Conservation (phyloP, 2,113 vertebrate species). For the Mionectes macconnelli region DNA sequence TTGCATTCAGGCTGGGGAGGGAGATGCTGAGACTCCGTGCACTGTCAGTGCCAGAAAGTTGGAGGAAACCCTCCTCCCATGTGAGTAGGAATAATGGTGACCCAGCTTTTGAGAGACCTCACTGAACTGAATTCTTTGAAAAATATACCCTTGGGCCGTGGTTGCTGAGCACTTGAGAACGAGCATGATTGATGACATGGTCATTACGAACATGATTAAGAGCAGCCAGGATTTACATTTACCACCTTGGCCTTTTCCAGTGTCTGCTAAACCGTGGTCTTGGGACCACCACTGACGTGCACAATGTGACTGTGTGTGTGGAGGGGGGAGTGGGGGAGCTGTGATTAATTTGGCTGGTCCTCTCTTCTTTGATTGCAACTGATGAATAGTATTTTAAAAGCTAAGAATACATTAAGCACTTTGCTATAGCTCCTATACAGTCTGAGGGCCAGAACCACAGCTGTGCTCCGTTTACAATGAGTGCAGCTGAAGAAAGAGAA, state of each 20-base stretch:
- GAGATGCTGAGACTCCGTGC: not conserved
- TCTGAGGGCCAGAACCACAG: constrained; percentile 26
- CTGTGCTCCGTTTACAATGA: not conserved
- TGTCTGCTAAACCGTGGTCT: constrained; percentile 16
- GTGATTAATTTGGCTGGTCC: constrained; percentile 49
- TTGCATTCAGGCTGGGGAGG: not conserved
- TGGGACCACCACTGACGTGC: not conserved
- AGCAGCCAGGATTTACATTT: constrained; percentile 63
- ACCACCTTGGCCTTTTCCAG: constrained; percentile 47
- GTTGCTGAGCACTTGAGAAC: constrained; percentile 46
- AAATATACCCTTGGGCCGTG: constrained; percentile 48
- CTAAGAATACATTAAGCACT: constrained; percentile 50
- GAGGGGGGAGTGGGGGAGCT: not conserved
- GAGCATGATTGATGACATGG: constrained; percentile 41
- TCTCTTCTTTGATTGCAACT: constrained; percentile 47
- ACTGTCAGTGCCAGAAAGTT: not conserved
- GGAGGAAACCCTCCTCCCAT: not conserved
- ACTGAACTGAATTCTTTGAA: not conserved
- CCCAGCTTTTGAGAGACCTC: constrained; percentile 40
- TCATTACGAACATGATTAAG: constrained; percentile 34
- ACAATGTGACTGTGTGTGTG: not conserved
- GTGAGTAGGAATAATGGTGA: constrained; percentile 1
- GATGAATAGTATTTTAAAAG: constrained; percentile 60
- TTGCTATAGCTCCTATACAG: not conserved
- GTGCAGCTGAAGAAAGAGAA: constrained; percentile 15